Percentiles rank a stretch among this genome's conserved stretches.
phyloP scores from a whole-genome alignment of 2,113 vertebrate genomes.

The Dendropsophus ebraccatus region DNA sequence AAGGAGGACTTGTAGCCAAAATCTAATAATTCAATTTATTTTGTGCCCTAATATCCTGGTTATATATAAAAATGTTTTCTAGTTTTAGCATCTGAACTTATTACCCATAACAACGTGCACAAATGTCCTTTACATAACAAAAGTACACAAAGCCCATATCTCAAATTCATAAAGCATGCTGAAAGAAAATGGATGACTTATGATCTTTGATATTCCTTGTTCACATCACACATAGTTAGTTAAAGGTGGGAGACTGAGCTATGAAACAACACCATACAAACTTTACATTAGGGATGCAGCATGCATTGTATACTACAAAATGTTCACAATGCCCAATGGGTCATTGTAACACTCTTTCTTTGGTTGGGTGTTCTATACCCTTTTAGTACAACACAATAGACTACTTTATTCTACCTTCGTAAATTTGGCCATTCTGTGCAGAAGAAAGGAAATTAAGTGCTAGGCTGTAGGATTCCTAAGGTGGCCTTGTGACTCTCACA shows the following conservation, averaged over 20 bases:
- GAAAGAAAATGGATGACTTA: constrained; percentile 20
- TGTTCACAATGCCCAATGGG: constrained; percentile 29
- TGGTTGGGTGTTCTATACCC: background rate
- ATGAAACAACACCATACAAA: background rate
- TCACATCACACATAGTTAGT: background rate
- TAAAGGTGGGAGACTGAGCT: constrained; percentile 7
- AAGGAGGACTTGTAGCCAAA: no score
- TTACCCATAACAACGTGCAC: background rate
- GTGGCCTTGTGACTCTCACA: background rate
- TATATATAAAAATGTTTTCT: background rate
- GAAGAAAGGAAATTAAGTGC: constrained; percentile 23
- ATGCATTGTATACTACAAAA: constrained; percentile 31
- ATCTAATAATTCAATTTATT: no score
- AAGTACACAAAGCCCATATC: background rate
- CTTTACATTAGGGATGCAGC: constrained; percentile 12
- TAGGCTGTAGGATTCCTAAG: background rate
- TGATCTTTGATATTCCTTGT: constrained; percentile 7
- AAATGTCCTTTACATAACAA: background rate
- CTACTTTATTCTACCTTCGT: background rate
- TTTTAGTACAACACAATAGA: background rate
- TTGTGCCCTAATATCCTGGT: no score
- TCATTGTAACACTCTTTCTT: constrained; percentile 41
- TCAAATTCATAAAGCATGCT: background rate
- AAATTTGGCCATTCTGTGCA: constrained; percentile 5
- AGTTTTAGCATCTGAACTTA: background rate